phyloP scores from a whole-genome alignment of 2,888 invertebrate species.

The Tipula helvola region DNA sequence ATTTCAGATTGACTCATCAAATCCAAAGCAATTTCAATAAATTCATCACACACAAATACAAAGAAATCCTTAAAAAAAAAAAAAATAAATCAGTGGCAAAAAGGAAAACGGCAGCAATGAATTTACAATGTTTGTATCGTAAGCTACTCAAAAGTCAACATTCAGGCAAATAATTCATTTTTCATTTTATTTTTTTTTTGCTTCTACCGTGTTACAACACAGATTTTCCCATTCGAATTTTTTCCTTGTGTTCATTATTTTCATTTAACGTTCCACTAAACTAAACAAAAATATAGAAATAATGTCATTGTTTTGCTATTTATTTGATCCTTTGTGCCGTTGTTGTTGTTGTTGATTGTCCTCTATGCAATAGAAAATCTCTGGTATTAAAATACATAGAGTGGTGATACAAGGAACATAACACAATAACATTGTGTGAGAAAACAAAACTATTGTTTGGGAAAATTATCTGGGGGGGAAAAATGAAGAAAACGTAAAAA shows the following conservation, averaged over 20 bases:
- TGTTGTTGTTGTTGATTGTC: neutral
- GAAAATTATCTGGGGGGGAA: neutral
- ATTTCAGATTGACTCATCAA: neutral
- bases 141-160: neutral
- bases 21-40: neutral
- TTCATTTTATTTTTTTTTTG: neutral
- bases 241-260: neutral
- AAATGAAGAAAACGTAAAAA: neutral
- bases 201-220: neutral
- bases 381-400: neutral
- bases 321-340: neutral
- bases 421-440: neutral
- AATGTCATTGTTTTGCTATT: neutral
- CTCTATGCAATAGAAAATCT: neutral
- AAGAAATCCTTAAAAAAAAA: neutral
- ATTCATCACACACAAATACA: neutral
- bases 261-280: neutral
- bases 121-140: neutral
- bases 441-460: neutral
- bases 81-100: neutral
- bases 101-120: neutral
- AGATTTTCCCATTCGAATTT: neutral
- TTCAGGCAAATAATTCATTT: neutral
- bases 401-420: neutral
- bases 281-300: neutral